Evolutionary conservation across 2,888 invertebrate genomes (phyloP).

Genomic region (Acleris sparsana): DNA sequence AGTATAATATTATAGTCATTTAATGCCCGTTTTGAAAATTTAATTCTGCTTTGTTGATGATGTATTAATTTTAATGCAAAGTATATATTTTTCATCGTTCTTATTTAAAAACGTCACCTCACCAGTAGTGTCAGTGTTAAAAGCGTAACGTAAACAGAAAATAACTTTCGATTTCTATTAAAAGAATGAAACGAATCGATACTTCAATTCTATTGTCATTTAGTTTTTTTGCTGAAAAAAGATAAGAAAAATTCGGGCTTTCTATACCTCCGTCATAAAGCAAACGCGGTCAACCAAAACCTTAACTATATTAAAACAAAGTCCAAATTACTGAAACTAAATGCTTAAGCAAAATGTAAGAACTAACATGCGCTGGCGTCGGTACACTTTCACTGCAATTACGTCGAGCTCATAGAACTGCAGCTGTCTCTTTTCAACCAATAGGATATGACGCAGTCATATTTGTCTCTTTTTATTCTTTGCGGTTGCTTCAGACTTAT

Average conservation of each 20-base stretch:
- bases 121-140: not conserved
- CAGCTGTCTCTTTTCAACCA: slow-evolving; percentile 29
- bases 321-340: not conserved
- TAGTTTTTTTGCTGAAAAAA: slow-evolving; percentile 41
- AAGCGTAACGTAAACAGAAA: slow-evolving; percentile 33
- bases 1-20: no score
- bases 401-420: slow-evolving; percentile 33
- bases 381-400: slow-evolving; percentile 56
- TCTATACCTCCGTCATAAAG: slow-evolving; percentile 39
- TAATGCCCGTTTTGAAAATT: no score
- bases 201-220: slow-evolving; percentile 46
- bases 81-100: no score
- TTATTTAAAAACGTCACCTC: no score
- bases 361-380: slow-evolving; percentile 38
- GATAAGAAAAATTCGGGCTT: slow-evolving; percentile 48
- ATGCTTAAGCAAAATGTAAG: not conserved
- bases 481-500: slow-evolving; percentile 4
- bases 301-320: not conserved
- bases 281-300: not conserved
- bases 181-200: slow-evolving; percentile 50
- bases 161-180: slow-evolving; percentile 62
- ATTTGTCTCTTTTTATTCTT: not conserved
- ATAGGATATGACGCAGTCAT: not conserved
- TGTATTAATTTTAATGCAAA: no score
- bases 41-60: no score